Evolutionary conservation across 37 sponge, comb jelly and placozoan species (phyloP).

Genomic region (Haliclona indistincta): DNA sequence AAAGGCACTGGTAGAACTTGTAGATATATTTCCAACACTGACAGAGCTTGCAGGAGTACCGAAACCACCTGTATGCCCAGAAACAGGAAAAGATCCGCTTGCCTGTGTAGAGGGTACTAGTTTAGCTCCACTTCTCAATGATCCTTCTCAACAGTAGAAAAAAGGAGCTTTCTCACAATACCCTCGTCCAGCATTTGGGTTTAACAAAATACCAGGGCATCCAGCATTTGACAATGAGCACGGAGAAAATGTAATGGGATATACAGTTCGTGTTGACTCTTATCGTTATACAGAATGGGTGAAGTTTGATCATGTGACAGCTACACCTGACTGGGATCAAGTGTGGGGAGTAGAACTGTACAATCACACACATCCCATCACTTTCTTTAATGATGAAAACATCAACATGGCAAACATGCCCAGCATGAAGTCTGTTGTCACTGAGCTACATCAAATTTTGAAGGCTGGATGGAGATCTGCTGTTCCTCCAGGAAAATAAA

Average conservation of each 20-base stretch:
- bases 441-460: slow-evolving; percentile 4
- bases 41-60: slow-evolving; percentile 19
- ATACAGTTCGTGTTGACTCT: slow-evolving; percentile 19
- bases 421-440: not conserved
- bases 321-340: not conserved
- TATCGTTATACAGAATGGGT: slow-evolving; percentile 38
- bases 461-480: slow-evolving; percentile 33
- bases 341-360: slow-evolving; percentile 25
- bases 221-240: not conserved
- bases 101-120: slow-evolving; percentile 21
- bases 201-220: not conserved
- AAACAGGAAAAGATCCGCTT: not conserved
- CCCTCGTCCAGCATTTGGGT: not conserved
- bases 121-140: slow-evolving; percentile 9
- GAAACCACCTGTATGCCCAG: slow-evolving; percentile 9
- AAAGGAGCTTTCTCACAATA: slow-evolving; percentile 30
- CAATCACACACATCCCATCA: slow-evolving; percentile 3
- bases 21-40: slow-evolving; percentile 33
- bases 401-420: slow-evolving; percentile 11
- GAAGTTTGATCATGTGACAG: not conserved
- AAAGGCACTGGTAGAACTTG: slow-evolving; percentile 12
- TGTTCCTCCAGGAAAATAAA: not conserved
- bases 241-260: slow-evolving; percentile 56
- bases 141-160: slow-evolving; percentile 14
- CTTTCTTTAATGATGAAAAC: slow-evolving; percentile 19